Percentiles rank a stretch among this genome's conserved stretches.
phyloP scores from a whole-genome alignment of 92 coral and sea anemone genomes.

The Meandrina meandrites region DNA sequence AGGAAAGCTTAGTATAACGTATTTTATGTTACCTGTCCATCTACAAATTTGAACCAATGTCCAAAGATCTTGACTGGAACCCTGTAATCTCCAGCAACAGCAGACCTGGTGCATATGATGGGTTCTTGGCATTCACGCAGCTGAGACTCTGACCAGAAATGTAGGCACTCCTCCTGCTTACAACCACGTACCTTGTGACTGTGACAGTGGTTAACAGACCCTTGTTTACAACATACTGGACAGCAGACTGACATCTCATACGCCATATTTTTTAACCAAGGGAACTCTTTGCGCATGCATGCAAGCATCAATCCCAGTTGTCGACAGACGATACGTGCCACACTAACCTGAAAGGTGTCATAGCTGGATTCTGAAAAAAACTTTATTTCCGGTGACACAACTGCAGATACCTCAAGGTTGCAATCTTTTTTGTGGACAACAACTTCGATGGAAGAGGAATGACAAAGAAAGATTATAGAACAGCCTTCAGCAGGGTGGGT shows the following conservation, averaged over 20 bases:
- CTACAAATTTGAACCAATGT: not conserved
- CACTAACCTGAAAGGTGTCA: not conserved
- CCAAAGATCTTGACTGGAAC: not conserved
- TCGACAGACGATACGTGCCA: not conserved
- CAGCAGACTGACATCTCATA: slow-evolving; percentile 7
- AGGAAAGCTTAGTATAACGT: not conserved
- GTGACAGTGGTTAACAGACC: not conserved
- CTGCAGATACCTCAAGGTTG: not conserved
- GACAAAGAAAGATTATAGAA: not conserved
- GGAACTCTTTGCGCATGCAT: not conserved
- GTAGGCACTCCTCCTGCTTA: not conserved
- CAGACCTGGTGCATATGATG: not conserved
- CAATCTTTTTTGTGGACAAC: not conserved
- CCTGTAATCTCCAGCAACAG: not conserved
- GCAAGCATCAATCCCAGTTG: not conserved
- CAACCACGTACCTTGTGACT: not conserved
- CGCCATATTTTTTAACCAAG: not conserved
- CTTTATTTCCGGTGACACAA: not conserved
- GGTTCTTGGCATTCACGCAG: not conserved
- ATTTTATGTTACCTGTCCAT: not conserved
- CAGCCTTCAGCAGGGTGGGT: not conserved
- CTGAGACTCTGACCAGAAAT: slow-evolving; percentile 1
- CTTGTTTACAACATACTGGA: not conserved
- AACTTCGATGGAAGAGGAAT: not conserved
- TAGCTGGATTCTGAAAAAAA: not conserved